These are phyloP conservation scores for Malurus alboscapulatus DNA, from an alignment of 2,113 vertebrate species.

Conservation along the genomic window DNA sequence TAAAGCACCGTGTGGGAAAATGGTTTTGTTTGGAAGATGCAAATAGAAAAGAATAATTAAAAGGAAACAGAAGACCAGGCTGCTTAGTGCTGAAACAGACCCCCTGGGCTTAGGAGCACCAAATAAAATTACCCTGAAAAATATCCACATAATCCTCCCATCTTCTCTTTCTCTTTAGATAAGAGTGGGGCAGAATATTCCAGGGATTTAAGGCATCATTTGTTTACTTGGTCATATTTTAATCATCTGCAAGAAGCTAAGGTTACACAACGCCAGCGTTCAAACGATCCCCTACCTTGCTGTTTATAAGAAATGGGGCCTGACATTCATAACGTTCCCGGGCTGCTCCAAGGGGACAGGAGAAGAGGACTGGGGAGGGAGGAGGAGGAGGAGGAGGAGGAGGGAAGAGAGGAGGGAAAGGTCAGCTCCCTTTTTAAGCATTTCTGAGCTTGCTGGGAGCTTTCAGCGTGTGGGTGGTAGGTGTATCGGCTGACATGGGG, in stretches of 20 bases:
- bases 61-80: neutral
- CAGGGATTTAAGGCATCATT: constrained; percentile 36
- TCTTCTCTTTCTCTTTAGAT: constrained; percentile 57
- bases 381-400: neutral
- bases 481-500: constrained; percentile 75
- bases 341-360: constrained; percentile 33
- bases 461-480: constrained; percentile 79
- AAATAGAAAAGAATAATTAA: constrained; percentile 18
- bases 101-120: neutral
- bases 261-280: constrained; percentile 31
- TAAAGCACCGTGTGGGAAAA: neutral
- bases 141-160: constrained; percentile 44
- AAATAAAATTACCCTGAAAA: constrained; percentile 54
- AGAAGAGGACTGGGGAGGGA: constrained; percentile 14
- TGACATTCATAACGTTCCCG: neutral
- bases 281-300: constrained; percentile 50
- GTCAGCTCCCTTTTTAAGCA: constrained; percentile 64
- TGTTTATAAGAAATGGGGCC: constrained; percentile 59
- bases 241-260: constrained; percentile 62
- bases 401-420: constrained; percentile 57
- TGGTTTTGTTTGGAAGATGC: neutral
- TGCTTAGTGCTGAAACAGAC: constrained; percentile 14
- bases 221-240: constrained; percentile 66
- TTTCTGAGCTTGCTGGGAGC: constrained; percentile 70
- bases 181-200: constrained; percentile 18